Evolutionary conservation across 2,888 invertebrate genomes (phyloP), one percentile per base, ranked within the genome.

Genomic region (Hipparchia sbordonii): DNA sequence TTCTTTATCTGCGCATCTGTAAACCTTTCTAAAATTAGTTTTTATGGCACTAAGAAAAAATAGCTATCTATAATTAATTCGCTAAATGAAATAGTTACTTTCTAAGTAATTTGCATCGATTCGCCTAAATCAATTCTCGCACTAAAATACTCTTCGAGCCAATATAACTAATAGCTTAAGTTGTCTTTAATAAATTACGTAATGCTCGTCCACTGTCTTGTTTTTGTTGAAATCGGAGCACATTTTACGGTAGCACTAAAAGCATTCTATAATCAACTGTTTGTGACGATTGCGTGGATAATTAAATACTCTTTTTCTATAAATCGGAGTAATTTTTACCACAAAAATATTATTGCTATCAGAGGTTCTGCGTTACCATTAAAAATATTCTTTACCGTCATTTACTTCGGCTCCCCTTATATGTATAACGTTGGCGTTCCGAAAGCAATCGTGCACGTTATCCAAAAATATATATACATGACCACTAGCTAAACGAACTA

Each of bases 271-370:
- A 82, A 83, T 86, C 74, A 78, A 82, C 79, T 82, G 80, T 82
- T 81, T 87, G 88, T 89, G 89, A 89, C 90, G 89, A 89, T 87
- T 82, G 87, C 86, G 85, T 89, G 87, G 12, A 84, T 89, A 89
- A 83, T 89, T 91, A 91, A 92, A 91, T 90, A 92, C 87, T 86
- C 85, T 89, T 82, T 87, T 82, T 85, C 85, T 86, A 86, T 84
- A 87, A 86, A 85, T 84, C 84, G 81, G 87, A 86, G 85, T 85
- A 83, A 80, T 82, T 85, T 72, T 85, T 79, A 89, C 89, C 90
- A 91, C 88, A 92, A 92, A 92, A 92, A 92, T 92, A 92, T 92
- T 91, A 92, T 92, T 91, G 92, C 91, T 91, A 89, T 89, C 88
- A 85, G 87, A 89, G 88, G 89, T 89, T 89, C 80, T 80, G 87